Evolutionary conservation across 1,140 invertebrate genomes (phyloP), one percentile per base, ranked within the genome.

Genomic region (Drosophila mojavensis): DNA sequence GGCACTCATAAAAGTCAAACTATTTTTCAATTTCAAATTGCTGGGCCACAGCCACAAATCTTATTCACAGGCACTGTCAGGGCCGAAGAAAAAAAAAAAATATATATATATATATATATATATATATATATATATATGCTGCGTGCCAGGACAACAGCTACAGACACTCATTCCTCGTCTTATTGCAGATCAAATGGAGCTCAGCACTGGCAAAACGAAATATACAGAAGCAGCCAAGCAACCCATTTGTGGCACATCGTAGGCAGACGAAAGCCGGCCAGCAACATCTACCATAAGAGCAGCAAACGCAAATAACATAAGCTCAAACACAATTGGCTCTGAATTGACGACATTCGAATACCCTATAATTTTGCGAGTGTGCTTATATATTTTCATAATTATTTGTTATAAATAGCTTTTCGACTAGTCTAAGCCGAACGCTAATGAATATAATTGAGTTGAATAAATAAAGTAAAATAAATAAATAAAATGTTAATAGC

Each of bases 21-120:
- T 89, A 89, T 89, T 89, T 89, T 84, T 89, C 84, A 89, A 89
- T 89, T 89, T 89, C 84, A 89, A 89, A 89, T 89, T 89, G 89
- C 80, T 75, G 53, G 78, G 80, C 80, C 75, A 80, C 84, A 89
- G 61, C 84, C 56, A 89, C 84, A 89, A 89, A 89, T 89, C 84
- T 89, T 89, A 65, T 75, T 88, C 78, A 78, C 84, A 73, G 63
- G 63, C 65, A 64, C 60, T 67, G 48, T 28, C 62, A 33, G 41
- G 24, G 55, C 69, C 47, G 3, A 24, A 24, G 1, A 24, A 24
- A 24, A 24, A 89, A 89, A 17, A 17, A 17, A 17, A 17, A 17
- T 0, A 17, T 0, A 17, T 0, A 17, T n/a, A n/a, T n/a, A n/a
- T n/a, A n/a, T n/a, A n/a, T n/a, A n/a, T n/a, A n/a, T n/a, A n/a